These are phyloP conservation scores for Pelusios castaneus DNA, from an alignment of 2,113 vertebrate genomes.

Conservation along the genomic window DNA sequence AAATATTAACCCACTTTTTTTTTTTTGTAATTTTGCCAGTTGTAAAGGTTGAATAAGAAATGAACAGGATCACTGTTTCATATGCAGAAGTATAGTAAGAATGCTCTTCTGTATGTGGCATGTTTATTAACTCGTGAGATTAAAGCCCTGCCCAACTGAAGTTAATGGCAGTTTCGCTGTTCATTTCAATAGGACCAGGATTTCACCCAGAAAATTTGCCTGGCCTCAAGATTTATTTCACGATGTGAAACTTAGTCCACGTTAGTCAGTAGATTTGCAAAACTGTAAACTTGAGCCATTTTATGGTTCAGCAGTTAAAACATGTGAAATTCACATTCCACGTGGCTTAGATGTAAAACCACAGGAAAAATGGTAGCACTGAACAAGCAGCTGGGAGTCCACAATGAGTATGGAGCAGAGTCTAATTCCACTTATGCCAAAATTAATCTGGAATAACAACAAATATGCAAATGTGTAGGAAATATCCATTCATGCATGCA, in stretches of 20 bases:
- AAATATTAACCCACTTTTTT: neutral
- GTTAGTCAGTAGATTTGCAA: neutral
- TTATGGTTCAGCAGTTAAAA: neutral
- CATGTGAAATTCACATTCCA: neutral
- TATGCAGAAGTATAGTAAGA: neutral
- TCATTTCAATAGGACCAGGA: neutral
- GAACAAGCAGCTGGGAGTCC: neutral
- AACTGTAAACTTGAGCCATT: neutral
- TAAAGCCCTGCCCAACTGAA: neutral
- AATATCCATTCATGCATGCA: neutral
- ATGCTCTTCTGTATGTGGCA: neutral
- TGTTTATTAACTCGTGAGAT: neutral
- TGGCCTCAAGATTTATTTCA: neutral
- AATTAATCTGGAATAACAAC: neutral
- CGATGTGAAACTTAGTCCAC: neutral
- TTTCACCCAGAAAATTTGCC: neutral
- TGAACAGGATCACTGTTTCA: neutral
- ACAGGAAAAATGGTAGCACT: neutral
- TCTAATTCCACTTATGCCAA: neutral
- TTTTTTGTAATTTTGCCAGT: no score
- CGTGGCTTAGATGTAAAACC: neutral
- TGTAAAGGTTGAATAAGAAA: neutral
- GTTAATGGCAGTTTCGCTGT: neutral
- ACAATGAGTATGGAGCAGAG: neutral
- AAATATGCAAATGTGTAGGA: neutral